Conservation (phyloP, 2,888 invertebrate species). For the Tridacna crocea region DNA sequence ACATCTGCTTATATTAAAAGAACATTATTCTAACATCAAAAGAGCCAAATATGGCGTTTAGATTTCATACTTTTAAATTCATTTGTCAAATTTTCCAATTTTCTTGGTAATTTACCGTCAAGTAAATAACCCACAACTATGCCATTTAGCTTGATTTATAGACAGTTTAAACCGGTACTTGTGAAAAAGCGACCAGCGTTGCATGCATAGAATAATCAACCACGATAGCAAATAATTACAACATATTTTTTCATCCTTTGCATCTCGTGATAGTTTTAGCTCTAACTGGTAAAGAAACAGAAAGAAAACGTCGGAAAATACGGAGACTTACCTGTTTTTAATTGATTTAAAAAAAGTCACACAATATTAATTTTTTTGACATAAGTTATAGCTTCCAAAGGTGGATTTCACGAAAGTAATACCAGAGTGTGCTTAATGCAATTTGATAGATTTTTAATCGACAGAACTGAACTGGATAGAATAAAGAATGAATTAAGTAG, state of each 20-base stretch:
- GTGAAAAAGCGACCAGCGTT: slow-evolving; percentile 13
- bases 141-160: slow-evolving; percentile 54
- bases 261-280: neutral
- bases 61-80: slow-evolving; percentile 42
- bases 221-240: slow-evolving; percentile 15
- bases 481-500: neutral
- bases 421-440: too few species aligned
- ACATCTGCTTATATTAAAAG: slow-evolving; percentile 37
- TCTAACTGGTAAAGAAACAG: too few species aligned
- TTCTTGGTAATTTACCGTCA: slow-evolving; percentile 46
- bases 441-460: too few species aligned
- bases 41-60: slow-evolving; percentile 24
- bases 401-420: too few species aligned
- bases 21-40: slow-evolving; percentile 32
- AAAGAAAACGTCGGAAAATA: too few species aligned
- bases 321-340: too few species aligned
- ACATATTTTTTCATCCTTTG: neutral
- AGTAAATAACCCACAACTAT: slow-evolving; percentile 49
- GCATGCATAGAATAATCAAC: slow-evolving; percentile 48
- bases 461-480: too few species aligned
- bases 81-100: slow-evolving; percentile 60
- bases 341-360: too few species aligned
- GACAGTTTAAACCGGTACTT: slow-evolving; percentile 12
- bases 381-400: too few species aligned
- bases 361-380: too few species aligned